Evolutionary conservation across 2,797 vertebrate species (phyloP), one percentile per base, ranked within the genome.

Genomic region (Coregonus sp.): DNA sequence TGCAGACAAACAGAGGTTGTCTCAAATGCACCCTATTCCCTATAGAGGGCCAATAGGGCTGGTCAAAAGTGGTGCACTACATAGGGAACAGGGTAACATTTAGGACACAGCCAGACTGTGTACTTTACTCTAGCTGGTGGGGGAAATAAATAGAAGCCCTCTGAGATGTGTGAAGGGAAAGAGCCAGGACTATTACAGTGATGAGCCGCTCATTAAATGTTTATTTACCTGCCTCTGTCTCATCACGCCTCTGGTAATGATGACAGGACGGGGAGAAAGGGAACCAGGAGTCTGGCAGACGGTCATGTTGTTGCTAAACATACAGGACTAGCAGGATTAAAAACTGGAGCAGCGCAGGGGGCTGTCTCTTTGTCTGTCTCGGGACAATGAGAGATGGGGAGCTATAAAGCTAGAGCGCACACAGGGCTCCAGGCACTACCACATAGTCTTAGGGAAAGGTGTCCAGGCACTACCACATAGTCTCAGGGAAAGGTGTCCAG

Each of bases 181-280:
- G 52, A 59, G 59, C 59, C 50, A 35, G 18, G 37, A 69, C 65
- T 31, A 37, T 47, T 59, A 29, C 51, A 47, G 40, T 82, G 75
- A 83, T 72, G 74, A 78, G 82, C 20, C 74, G 63, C 68, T 73
- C 66, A 76, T 78, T 81, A 81, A 76, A 65, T 73, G 71, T 77
- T 79, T 81, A 79, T 85, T 80, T 80, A 72, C 75, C 75, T 68
- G 77, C 74, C 67, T 54, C 72, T 54, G 20, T 77, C 77, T 78
- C 76, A 71, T 87, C 83, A 84, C 25, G 4, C 20, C 7, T 37
- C n/a, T 63, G 78, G 71, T 81, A 81, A 82, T 72, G 75, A 77
- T 63, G 66, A 59, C 65, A 75, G 78, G 37, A 61, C 50, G 68
- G 37, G 69, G 61, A 47, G 52, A 76, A 4, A 29, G 15, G 29